phyloP scores from a whole-genome alignment of 2,797 vertebrate species.

The Lepidocolaptes lacrymiger region DNA sequence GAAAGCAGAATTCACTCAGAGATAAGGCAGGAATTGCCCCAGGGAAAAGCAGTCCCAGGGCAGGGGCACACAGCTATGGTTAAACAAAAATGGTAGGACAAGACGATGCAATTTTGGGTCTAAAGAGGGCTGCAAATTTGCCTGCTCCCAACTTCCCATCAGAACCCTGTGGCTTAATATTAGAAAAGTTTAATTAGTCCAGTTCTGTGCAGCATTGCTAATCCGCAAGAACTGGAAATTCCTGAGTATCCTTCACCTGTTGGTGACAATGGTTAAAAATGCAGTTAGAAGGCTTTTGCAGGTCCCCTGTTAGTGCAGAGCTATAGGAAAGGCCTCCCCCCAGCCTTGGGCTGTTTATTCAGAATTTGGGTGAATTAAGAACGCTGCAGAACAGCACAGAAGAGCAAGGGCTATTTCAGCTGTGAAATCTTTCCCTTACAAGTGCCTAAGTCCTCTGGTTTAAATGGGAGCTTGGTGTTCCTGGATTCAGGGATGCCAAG shows the following conservation, averaged over 20 bases:
- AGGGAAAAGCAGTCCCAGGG: background rate
- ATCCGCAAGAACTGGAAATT: background rate
- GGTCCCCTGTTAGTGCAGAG: background rate
- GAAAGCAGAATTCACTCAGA: background rate
- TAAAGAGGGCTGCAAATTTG: background rate
- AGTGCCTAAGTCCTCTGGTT: background rate
- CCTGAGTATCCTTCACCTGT: background rate
- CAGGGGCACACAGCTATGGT: background rate
- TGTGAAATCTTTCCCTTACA: rapidly evolving
- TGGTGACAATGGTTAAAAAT: background rate
- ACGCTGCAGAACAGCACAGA: background rate
- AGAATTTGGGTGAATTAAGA: background rate
- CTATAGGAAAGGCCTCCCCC: background rate
- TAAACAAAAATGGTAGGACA: background rate
- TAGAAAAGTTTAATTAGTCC: background rate
- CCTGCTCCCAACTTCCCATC: background rate
- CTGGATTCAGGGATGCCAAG: background rate
- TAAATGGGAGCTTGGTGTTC: background rate
- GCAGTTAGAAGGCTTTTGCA: background rate
- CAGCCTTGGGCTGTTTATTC: background rate
- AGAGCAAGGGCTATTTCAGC: background rate
- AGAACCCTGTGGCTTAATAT: background rate
- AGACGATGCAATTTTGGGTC: background rate
- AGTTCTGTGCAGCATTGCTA: background rate
- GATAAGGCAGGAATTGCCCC: background rate